Percentiles rank a stretch among this genome's conserved stretches.
phyloP scores from a whole-genome alignment of 2,888 invertebrate genomes.

The Elmis aenea region DNA sequence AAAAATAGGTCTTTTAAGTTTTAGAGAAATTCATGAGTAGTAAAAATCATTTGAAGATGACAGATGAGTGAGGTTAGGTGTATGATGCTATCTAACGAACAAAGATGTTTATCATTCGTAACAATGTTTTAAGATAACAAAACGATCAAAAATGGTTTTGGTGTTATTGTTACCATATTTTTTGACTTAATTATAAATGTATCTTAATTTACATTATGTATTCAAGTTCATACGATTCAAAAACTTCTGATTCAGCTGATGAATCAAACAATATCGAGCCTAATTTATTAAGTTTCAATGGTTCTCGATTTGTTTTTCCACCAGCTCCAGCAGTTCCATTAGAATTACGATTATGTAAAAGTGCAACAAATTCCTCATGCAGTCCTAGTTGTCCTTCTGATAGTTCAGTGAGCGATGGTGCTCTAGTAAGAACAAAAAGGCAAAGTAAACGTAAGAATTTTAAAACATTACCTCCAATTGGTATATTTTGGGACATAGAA shows the following conservation, averaged over 20 bases:
- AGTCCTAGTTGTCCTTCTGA: constrained; percentile 33
- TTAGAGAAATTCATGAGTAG: too few species aligned
- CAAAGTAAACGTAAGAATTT: constrained; percentile 19
- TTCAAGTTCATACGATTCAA: constrained; percentile 14
- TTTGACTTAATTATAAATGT: too few species aligned
- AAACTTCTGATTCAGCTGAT: constrained; percentile 15
- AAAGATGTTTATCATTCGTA: too few species aligned
- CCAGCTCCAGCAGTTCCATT: too few species aligned
- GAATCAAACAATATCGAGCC: constrained; percentile 13
- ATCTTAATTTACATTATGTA: constrained; percentile 6
- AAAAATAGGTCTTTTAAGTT: too few species aligned
- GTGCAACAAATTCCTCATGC: constrained; percentile 34
- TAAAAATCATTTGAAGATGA: too few species aligned
- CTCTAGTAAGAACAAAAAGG: constrained; percentile 17
- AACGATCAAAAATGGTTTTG: too few species aligned
- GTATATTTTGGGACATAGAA: constrained; percentile 92
- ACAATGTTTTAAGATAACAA: too few species aligned
- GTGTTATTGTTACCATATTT: too few species aligned
- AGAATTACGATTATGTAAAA: constrained; percentile 33
- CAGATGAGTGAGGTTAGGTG: too few species aligned
- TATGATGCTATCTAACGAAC: too few species aligned
- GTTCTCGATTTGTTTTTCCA: constrained; percentile 17
- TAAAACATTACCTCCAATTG: constrained; percentile 60
- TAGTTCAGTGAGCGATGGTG: constrained; percentile 30
- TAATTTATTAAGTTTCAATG: constrained; percentile 6